Base-by-base conservation (phyloP, 2,113 vertebrate genomes). In the Leptodactylus fuscus region DNA sequence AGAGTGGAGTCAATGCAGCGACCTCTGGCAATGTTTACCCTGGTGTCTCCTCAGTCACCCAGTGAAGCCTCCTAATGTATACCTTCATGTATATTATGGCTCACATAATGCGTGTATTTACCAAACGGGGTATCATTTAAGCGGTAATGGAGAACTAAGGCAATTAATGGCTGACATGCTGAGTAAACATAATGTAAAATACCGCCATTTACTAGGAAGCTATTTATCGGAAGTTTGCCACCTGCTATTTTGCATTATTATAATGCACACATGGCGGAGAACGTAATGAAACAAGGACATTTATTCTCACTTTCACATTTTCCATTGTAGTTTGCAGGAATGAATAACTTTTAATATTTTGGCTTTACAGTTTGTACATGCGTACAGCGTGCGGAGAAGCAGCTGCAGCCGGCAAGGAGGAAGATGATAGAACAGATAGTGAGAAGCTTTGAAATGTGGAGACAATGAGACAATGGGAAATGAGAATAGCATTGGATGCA, bases 221-320 rank as follows among this genome's bases (percentile, higher is more conserved):
- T 85, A 51, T 67, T 65, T 77, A 85, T 85, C 74, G 41, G 74
- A 62, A 69, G 58, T 32, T 32, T 67, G 55, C 83, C 83, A 78
- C 83, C 83, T 77, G 83, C 83, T 85, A 85, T 78, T 78, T 51
- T 76, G 55, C 83, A 78, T 85, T 78, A 85, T 85, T 67, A 51
- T 76, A 67, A 49, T 78, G 74, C 51, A 49, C 73, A 77, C 51
- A 65, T 74, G 75, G 74, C 3, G 83, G 60, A 34, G 74, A 51
- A 76, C 41, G 60, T 60, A 76, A 83, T 49, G 36, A 58, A 62
- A 78, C 55, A 67, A 53, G 83, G 60, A 51, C 55, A 78, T 85
- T 78, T 38, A 49, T 85, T 77, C 51, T 44, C 46, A 48, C 73
- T 70, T 69, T 81, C 46, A 48, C 44, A 34, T 81, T 70, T 81